Percentiles rank a stretch among this genome's conserved stretches.
Evolutionary conservation across 2,113 vertebrate genomes (phyloP).

Genomic region (Stegostoma tigrinum): DNA sequence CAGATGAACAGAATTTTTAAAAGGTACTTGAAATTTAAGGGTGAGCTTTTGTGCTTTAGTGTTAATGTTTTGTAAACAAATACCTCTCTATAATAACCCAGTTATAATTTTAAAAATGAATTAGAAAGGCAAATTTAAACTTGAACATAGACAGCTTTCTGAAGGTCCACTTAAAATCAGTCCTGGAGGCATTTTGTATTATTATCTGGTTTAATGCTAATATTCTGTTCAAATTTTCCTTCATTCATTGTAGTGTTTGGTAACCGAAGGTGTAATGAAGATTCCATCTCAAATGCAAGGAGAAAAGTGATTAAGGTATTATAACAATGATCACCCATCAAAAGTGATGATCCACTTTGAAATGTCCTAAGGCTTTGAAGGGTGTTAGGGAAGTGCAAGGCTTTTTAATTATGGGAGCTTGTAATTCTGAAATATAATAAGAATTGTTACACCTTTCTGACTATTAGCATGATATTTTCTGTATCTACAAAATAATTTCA

Average conservation of each 20-base stretch:
- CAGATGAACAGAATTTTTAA: background rate
- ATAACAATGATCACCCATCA: background rate
- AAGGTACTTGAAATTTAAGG: background rate
- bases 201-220: background rate
- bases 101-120: background rate
- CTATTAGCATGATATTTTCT: background rate
- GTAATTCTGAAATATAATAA: background rate
- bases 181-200: background rate
- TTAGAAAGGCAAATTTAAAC: background rate
- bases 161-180: background rate
- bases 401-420: background rate
- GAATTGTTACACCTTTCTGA: background rate
- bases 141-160: background rate
- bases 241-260: background rate
- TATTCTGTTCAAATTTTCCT: background rate
- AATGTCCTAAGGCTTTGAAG: background rate
- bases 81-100: background rate
- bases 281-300: background rate
- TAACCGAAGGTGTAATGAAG: background rate
- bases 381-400: background rate
- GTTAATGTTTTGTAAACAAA: background rate
- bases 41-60: background rate
- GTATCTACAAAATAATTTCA: background rate
- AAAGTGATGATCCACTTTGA: background rate
- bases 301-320: background rate